Conservation (phyloP, 2,797 vertebrate genomes). For the Sebastes itinus region DNA sequence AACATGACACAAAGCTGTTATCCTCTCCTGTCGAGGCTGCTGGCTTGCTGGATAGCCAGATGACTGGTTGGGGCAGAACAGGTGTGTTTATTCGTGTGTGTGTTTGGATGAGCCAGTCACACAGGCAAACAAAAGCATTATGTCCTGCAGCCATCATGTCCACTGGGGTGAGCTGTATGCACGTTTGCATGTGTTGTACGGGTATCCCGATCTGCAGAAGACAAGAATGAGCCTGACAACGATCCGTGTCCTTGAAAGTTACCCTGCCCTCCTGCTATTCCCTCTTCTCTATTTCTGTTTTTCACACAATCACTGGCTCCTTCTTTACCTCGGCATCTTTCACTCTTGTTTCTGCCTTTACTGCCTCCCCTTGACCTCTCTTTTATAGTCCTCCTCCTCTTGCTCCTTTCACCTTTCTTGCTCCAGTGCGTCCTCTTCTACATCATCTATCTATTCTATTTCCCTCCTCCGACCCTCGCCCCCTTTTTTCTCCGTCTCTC, state of each 20-base stretch:
- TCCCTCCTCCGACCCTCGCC: background rate
- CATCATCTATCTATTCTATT: background rate
- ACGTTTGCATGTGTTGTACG: constrained; percentile 1
- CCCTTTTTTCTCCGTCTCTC: background rate
- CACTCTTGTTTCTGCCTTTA: background rate
- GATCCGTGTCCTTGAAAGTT: constrained; percentile 52
- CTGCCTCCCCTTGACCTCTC: background rate
- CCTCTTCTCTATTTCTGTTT: background rate
- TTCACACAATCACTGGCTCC: background rate
- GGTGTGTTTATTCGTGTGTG: constrained; percentile 28
- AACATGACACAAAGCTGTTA: constrained; percentile 61
- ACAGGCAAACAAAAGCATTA: background rate
- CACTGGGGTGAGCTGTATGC: constrained; percentile 6
- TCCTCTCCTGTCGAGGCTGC: constrained; percentile 40
- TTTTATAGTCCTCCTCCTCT: background rate
- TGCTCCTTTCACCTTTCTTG: background rate
- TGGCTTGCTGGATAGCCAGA: constrained; percentile 39
- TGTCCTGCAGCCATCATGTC: constrained; percentile 32
- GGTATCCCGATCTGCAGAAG: constrained; percentile 18
- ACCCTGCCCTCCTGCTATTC: background rate
- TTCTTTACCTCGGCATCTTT: constrained; percentile 1
- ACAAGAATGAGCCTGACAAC: constrained; percentile 15
- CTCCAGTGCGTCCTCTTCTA: background rate
- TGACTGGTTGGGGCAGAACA: constrained; percentile 42
- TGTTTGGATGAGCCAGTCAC: background rate